Conservation (phyloP, 1,140 invertebrate species). For the Brachionus asplanchnoidis region DNA sequence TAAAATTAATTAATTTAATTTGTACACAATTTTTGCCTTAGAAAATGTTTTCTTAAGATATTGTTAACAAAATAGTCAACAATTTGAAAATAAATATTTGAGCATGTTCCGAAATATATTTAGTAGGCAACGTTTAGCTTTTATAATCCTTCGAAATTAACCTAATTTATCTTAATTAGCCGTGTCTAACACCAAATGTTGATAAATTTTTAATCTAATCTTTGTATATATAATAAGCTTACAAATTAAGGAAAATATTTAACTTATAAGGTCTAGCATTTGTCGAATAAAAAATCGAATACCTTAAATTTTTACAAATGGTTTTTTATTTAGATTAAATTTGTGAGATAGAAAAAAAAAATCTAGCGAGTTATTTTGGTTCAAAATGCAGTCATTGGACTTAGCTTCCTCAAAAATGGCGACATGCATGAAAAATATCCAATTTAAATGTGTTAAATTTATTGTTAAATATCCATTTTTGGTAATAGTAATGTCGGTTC, state of each 20-base stretch:
- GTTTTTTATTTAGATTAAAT: not conserved
- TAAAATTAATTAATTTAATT: not conserved
- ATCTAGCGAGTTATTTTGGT: not conserved
- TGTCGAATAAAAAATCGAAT: not conserved
- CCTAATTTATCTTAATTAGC: not conserved
- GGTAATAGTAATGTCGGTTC: not conserved
- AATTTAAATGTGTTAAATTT: constrained; percentile 25
- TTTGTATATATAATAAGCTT: not conserved
- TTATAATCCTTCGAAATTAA: not conserved
- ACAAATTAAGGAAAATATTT: not conserved
- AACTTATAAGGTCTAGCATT: not conserved
- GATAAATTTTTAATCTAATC: not conserved
- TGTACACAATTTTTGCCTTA: not conserved
- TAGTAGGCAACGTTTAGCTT: not conserved
- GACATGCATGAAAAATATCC: not conserved
- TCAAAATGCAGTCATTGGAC: not conserved
- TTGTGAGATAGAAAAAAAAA: not conserved
- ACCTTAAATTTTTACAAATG: not conserved
- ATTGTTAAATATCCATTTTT: not conserved
- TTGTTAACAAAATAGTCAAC: not conserved
- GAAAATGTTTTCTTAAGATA: not conserved
- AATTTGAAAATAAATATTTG: not conserved
- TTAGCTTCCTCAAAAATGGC: not conserved
- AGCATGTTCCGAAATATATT: not conserved
- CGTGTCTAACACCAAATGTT: not conserved